Percentiles rank a stretch among this genome's conserved stretches.
phyloP scores from a whole-genome alignment of 2,797 vertebrate genomes.

The Periparus ater region DNA sequence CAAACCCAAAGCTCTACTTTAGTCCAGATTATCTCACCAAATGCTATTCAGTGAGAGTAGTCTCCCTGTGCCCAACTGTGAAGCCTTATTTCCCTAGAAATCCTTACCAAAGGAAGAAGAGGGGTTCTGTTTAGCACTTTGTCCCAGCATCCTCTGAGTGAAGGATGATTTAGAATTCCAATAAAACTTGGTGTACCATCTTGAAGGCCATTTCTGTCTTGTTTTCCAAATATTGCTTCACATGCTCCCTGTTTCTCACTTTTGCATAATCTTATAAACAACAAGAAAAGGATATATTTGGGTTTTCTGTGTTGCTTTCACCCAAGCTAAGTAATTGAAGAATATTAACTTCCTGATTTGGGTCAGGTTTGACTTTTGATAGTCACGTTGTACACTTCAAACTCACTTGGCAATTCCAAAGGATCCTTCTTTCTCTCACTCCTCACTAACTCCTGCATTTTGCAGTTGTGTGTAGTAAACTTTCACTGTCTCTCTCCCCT shows the following conservation, averaged over 20 bases:
- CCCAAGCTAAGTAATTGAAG: background rate
- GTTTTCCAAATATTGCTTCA: background rate
- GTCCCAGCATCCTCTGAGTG: background rate
- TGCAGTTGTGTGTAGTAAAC: background rate
- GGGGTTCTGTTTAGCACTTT: background rate
- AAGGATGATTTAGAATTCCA: background rate
- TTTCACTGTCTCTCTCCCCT: background rate
- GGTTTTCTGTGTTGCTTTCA: background rate
- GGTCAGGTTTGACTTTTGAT: background rate
- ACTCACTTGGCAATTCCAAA: background rate
- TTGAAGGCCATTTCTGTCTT: background rate
- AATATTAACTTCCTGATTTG: background rate
- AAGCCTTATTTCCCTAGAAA: background rate
- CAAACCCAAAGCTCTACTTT: background rate
- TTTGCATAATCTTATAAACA: background rate
- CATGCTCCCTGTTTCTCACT: background rate
- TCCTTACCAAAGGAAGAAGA: background rate
- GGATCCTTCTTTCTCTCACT: background rate
- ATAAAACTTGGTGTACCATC: background rate
- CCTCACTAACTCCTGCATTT: background rate
- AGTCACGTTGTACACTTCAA: background rate
- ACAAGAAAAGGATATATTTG: background rate
- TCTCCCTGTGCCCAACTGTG: background rate
- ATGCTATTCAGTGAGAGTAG: background rate
- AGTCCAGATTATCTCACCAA: background rate